These are phyloP conservation scores for Thalassarche chlororhynchos DNA, from an alignment of 2,113 vertebrate genomes.

Conservation along the genomic window DNA sequence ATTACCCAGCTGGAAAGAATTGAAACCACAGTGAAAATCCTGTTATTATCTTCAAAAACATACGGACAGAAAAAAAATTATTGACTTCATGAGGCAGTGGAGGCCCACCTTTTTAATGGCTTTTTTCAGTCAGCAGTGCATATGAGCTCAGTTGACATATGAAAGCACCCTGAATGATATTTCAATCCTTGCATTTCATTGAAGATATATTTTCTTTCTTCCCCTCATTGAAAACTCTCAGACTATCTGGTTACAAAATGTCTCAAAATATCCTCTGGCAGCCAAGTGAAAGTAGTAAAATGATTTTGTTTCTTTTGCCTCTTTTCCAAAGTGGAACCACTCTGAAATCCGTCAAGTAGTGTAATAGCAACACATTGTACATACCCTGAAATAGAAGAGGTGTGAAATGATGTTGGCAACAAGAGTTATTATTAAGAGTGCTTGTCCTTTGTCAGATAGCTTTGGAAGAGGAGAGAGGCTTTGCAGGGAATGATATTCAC, in stretches of 20 bases:
- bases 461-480: background rate
- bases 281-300: constrained; percentile 8
- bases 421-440: background rate
- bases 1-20: constrained; percentile 6
- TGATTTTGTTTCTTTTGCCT: background rate
- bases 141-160: background rate
- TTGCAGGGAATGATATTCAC: background rate
- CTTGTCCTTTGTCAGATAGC: background rate
- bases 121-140: background rate
- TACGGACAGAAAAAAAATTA: background rate
- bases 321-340: background rate
- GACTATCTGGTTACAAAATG: background rate
- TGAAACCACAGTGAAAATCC: constrained; percentile 27
- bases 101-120: background rate
- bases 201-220: constrained; percentile 7
- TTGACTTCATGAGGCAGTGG: background rate
- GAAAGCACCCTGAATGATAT: background rate
- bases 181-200: background rate
- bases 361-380: background rate
- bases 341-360: background rate
- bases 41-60: constrained; percentile 24
- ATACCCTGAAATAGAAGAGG: background rate
- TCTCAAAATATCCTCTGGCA: constrained; percentile 17
- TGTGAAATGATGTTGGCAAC: constrained; percentile 16
- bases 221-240: background rate